Evolutionary conservation across 2,797 vertebrate genomes (phyloP), one percentile per base, ranked within the genome.

Genomic region (Falco berigora): DNA sequence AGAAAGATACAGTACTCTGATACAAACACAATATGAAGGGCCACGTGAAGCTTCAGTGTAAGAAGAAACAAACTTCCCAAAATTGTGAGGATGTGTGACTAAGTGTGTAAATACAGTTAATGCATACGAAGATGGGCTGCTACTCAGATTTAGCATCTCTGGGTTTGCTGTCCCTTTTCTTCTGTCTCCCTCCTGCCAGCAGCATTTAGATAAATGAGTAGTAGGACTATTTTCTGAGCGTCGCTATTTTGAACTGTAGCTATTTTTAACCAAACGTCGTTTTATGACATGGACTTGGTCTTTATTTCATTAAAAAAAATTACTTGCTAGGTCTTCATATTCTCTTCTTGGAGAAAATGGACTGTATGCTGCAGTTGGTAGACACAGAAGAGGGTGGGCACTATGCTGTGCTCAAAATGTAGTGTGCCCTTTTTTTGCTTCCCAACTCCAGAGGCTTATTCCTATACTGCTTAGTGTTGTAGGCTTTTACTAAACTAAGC

Each of bases 181-280:
- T 72, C 23, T 81, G 16, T 66, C 69, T 71, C 25, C 40, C 30
- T 92, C 32, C 42, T 94, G 68, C n/a, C 55, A 66, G 50, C 16
- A 72, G 40, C 56, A 10, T 47, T 91, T 83, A 66, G 69, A 42
- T 68, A 86, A 71, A 88, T 93, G 92, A 62, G 18, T 55, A 73
- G 56, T 36, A 73, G 72, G 84, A 91, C 63, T 94, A 85, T 94
- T 96, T 92, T 96, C 61, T 90, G 72, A 77, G 64, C 74, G 68
- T 67, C 79, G 25, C 81, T 96, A 67, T 96, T 93, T 95, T 94
- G 82, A 94, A 79, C 64, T 46, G 30, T 19, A 76, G 50, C 56
- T 94, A 62, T 90, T 86, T 96, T 94, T 93, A 96, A 95, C 36
- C 38, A 40, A 89, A 64, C n/a, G 18, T 86, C 71, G 30, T 90